A percentile compares a stretch with the other conserved stretches of the same genome.
Conservation (phyloP, 2,888 invertebrate genomes). For the Cynaeus angustus region DNA sequence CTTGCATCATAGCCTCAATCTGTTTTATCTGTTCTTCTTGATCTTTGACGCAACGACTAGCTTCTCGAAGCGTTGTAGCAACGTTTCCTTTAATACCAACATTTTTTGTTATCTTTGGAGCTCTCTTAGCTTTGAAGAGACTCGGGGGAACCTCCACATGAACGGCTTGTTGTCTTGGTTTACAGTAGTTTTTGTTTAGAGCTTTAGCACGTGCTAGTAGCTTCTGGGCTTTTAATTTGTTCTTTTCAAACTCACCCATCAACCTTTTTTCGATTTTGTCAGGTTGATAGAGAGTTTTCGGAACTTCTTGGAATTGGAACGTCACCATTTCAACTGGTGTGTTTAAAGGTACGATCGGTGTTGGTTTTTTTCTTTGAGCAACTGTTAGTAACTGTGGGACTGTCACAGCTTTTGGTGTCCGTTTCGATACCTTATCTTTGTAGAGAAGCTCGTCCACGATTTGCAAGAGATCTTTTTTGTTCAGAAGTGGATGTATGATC, state of each 20-base stretch:
- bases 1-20: conserved; percentile 72
- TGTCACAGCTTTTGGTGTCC: conserved; percentile 54
- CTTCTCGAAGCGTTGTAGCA: conserved; percentile 74
- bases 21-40: conserved; percentile 73
- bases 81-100: conserved; percentile 72
- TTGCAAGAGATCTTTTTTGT: conserved; percentile 59
- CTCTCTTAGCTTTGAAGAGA: conserved; percentile 50
- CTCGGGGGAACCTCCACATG: conserved; percentile 14
- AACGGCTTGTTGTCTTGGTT: conserved; percentile 39
- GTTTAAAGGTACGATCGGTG: conserved; percentile 50
- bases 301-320: conserved; percentile 55
- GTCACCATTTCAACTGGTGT: conserved; percentile 46
- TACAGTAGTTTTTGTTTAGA: conserved; percentile 46
- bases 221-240: conserved; percentile 57
- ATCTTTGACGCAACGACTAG: conserved; percentile 72
- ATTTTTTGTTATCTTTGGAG: conserved; percentile 51
- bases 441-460: conserved; percentile 50
- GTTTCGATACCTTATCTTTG: conserved; percentile 45
- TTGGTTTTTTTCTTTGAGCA: conserved; percentile 42
- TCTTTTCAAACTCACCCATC: conserved; percentile 55
- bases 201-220: conserved; percentile 60
- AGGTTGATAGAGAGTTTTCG: conserved; percentile 57
- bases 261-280: conserved; percentile 53
- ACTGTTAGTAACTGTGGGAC: conserved; percentile 57
- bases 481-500: conserved; percentile 73